A percentile compares a stretch with the other conserved stretches of the same genome.
phyloP scores from a whole-genome alignment of 2,888 invertebrate genomes.

The Hydraecia micacea region DNA sequence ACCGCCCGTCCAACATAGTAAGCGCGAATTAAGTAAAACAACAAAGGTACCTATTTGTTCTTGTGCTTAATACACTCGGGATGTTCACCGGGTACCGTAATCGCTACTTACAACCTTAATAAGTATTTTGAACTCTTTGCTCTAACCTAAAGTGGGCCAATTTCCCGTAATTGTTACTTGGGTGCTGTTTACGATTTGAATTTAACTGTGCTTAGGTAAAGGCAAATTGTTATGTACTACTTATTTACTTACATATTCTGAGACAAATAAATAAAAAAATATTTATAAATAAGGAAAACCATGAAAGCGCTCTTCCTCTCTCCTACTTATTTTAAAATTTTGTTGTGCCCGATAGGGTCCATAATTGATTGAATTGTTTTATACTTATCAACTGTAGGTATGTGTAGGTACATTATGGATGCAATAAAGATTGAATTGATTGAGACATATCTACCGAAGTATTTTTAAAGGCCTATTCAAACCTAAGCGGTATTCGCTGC shows the following conservation, averaged over 20 bases:
- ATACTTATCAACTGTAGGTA: too few relatives aligned
- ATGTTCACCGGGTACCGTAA: constrained; percentile 62
- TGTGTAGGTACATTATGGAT: too few relatives aligned
- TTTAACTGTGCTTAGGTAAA: constrained; percentile 53
- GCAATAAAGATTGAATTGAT: too few relatives aligned
- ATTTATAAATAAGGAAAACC: background rate
- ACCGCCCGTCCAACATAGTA: constrained; percentile 50
- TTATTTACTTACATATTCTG: constrained; percentile 17
- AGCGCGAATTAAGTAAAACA: constrained; percentile 64
- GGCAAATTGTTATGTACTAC: constrained; percentile 33
- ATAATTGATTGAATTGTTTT: too few relatives aligned
- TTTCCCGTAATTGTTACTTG: constrained; percentile 63
- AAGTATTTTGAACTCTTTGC: constrained; percentile 68
- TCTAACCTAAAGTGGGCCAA: constrained; percentile 63
- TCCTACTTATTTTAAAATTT: background rate
- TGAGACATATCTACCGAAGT: constrained; percentile 2
- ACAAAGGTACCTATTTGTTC: constrained; percentile 63
- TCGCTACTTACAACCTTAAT: constrained; percentile 66
- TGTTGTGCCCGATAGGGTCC: too few relatives aligned
- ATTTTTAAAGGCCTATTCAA: too few relatives aligned
- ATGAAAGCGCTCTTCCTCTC: too few relatives aligned
- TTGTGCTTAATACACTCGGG: constrained; percentile 65
- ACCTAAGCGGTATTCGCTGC: too few relatives aligned
- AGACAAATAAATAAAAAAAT: background rate
- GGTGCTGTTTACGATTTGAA: constrained; percentile 58